phyloP scores from a whole-genome alignment of 2,888 invertebrate genomes.

The Agapostemon virescens region DNA sequence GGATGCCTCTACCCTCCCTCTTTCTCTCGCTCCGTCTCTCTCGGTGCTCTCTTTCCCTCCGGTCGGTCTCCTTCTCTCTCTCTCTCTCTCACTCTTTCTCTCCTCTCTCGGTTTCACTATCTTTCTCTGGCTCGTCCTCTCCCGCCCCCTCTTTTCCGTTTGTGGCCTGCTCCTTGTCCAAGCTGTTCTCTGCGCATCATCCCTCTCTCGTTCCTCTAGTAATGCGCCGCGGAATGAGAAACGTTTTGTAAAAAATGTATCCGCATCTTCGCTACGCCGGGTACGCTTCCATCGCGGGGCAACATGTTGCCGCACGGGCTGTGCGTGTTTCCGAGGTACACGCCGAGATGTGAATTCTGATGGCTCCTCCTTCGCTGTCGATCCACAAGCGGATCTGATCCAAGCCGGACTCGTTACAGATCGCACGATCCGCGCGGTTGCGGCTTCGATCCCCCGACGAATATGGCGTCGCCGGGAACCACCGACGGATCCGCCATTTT shows the following conservation, averaged over 20 bases:
- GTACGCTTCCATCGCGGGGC: constrained; percentile 34
- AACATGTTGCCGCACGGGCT: constrained; percentile 56
- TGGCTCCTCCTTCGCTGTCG: constrained; percentile 57
- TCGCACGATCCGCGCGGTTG: not conserved
- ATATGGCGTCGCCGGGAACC: not conserved
- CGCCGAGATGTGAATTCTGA: constrained; percentile 64
- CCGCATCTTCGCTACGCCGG: constrained; percentile 73
- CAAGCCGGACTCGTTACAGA: not conserved
- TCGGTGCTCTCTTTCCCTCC: constrained; percentile 52
- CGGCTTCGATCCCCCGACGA: not conserved
- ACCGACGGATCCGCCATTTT: not conserved
- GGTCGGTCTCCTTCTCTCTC: constrained; percentile 29
- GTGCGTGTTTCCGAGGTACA: constrained; percentile 57
- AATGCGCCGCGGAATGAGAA: constrained; percentile 79
- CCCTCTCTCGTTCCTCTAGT: constrained; percentile 73
- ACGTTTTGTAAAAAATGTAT: constrained; percentile 78
- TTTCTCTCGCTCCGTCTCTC: constrained; percentile 31
- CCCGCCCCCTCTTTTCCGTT: constrained; percentile 48
- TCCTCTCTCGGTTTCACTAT: constrained; percentile 27
- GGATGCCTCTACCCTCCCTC: constrained; percentile 61
- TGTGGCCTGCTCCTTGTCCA: constrained; percentile 68
- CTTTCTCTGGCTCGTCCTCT: constrained; percentile 11
- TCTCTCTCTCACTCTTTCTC: constrained; percentile 31
- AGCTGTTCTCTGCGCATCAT: constrained; percentile 65
- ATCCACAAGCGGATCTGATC: constrained; percentile 20